Conservation (phyloP, 2,888 invertebrate genomes). For the Slavum lentiscoides region DNA sequence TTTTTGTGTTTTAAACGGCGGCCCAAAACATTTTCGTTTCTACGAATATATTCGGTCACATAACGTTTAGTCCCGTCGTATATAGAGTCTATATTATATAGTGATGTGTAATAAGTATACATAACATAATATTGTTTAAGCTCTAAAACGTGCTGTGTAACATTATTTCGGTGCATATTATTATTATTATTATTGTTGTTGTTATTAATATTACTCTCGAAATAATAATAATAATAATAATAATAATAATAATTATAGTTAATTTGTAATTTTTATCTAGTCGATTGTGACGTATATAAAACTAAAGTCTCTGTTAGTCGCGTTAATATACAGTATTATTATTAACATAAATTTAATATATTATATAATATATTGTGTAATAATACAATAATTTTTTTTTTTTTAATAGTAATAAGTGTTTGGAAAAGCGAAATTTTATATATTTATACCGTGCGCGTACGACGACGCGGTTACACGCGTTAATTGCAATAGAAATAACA, state of each 20-base stretch:
- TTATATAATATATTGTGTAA: background rate
- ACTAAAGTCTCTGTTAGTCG: conserved; percentile 18
- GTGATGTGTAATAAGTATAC: too few relatives aligned
- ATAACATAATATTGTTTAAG: conserved; percentile 29
- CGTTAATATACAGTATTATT: conserved; percentile 12
- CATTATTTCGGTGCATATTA: conserved; percentile 48
- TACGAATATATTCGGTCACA: background rate
- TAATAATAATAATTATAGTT: background rate
- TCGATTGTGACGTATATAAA: conserved; percentile 33
- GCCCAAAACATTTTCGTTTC: conserved; percentile 22
- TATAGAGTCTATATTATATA: background rate
- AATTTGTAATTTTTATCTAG: conserved; percentile 38
- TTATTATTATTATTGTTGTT: conserved; percentile 19
- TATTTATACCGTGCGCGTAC: too few relatives aligned
- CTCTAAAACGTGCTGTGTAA: conserved; percentile 52
- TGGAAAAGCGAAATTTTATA: background rate
- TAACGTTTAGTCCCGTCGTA: too few relatives aligned
- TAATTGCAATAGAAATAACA: too few relatives aligned
- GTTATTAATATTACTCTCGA: too few relatives aligned
- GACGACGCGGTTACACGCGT: too few relatives aligned
- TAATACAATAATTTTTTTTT: background rate
- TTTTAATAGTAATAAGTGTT: conserved; percentile 23
- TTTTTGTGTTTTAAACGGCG: conserved; percentile 10
- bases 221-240: conserved; percentile 31
- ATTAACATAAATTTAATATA: conserved; percentile 19